Percentiles rank a stretch among this genome's conserved stretches.
Conservation (phyloP, 2,888 invertebrate genomes). For the Dynastes maya region DNA sequence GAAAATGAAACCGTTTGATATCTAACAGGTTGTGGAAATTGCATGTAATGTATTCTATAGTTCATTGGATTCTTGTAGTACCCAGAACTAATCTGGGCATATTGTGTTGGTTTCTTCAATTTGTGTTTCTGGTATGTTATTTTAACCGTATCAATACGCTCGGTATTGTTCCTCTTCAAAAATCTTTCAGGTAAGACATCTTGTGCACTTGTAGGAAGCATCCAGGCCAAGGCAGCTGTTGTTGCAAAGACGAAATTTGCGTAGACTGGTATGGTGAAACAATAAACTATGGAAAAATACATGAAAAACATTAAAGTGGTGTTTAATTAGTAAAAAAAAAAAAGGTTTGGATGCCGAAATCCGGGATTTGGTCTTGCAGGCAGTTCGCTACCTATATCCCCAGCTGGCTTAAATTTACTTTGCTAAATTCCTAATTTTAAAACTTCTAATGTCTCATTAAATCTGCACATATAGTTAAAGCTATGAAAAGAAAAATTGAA, state of each 20-base stretch:
- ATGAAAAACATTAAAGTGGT: constrained; percentile 50
- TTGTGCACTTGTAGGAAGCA: constrained; percentile 75
- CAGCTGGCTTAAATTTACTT: no score
- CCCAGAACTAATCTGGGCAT: neutral
- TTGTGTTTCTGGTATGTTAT: constrained; percentile 7
- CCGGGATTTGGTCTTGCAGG: constrained; percentile 72
- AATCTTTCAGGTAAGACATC: neutral
- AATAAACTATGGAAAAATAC: constrained; percentile 72
- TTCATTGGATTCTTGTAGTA: constrained; percentile 33
- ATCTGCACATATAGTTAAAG: no score
- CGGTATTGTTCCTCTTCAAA: constrained; percentile 10
- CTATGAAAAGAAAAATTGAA: no score
- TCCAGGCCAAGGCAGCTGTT: constrained; percentile 85
- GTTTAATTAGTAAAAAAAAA: neutral
- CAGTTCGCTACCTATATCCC: no score
- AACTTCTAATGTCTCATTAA: no score
- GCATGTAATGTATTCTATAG: constrained; percentile 17
- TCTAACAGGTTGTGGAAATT: constrained; percentile 32
- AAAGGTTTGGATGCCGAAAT: constrained; percentile 74
- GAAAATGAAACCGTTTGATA: constrained; percentile 41
- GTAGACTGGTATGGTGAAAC: constrained; percentile 75
- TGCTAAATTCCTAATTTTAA: no score
- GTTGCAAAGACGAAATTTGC: constrained; percentile 79
- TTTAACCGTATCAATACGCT: constrained; percentile 33
- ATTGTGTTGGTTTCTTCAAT: neutral